A percentile compares a stretch with the other conserved stretches of the same genome.
These are phyloP conservation scores for Euzetes globulus DNA, from an alignment of 2,888 invertebrate genomes.

Conservation along the genomic window DNA sequence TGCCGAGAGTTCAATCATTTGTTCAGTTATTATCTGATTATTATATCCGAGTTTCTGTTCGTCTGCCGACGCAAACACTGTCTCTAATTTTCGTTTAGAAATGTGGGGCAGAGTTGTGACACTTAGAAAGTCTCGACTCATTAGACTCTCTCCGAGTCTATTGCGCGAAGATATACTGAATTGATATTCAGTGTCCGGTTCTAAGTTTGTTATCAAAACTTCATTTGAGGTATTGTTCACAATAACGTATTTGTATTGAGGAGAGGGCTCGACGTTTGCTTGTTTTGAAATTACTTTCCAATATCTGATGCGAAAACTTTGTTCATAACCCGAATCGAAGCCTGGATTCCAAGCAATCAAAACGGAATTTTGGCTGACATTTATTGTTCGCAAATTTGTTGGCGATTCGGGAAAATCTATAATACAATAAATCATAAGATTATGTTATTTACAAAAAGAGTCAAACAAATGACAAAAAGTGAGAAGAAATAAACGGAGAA, in stretches of 20 bases:
- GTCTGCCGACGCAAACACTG: conserved; percentile 20
- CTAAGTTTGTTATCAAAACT: conserved; percentile 64
- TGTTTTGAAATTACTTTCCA: conserved; percentile 45
- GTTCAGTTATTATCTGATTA: conserved; percentile 27
- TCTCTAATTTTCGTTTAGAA: conserved; percentile 19
- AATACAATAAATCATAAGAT: background rate
- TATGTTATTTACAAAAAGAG: background rate
- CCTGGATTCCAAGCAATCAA: conserved; percentile 79
- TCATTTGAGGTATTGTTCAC: conserved; percentile 53
- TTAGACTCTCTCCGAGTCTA: conserved; percentile 66
- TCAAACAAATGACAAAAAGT: background rate
- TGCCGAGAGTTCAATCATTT: conserved; percentile 30
- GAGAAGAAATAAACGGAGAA: background rate
- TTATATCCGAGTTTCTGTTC: conserved; percentile 29
- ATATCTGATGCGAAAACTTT: conserved; percentile 71
- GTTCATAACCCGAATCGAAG: conserved; percentile 81
- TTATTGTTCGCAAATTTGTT: conserved; percentile 55
- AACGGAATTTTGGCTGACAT: conserved; percentile 79
- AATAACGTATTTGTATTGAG: conserved; percentile 1
- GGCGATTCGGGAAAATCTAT: conserved; percentile 50
- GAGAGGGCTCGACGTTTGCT: background rate
- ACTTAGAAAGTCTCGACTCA: background rate
- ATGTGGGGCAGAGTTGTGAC: conserved; percentile 1
- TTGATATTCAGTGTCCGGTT: conserved; percentile 74
- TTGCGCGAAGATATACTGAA: conserved; percentile 84